These are phyloP conservation scores for Seira musarum DNA, from an alignment of 2,888 invertebrate species.

Conservation along the genomic window DNA sequence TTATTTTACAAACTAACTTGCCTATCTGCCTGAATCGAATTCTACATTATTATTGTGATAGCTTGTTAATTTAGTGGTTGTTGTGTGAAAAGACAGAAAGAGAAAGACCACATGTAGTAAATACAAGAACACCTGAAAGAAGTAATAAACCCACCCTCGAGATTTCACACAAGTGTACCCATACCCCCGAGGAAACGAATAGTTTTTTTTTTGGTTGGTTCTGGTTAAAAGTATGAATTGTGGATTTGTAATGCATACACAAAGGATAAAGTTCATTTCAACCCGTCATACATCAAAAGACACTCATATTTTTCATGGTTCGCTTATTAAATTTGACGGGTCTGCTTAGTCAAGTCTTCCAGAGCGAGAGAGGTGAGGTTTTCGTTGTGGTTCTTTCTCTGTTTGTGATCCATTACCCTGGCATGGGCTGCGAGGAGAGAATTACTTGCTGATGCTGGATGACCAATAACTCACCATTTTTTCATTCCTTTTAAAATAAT, in stretches of 20 bases:
- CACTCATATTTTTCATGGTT: slow-evolving; percentile 53
- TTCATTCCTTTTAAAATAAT: neutral
- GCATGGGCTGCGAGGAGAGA: neutral
- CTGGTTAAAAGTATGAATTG: slow-evolving; percentile 36
- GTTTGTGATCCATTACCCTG: neutral
- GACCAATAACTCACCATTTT: slow-evolving; percentile 7
- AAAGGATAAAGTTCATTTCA: slow-evolving; percentile 57
- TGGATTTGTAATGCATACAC: slow-evolving; percentile 48
- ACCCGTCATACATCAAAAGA: slow-evolving; percentile 58
- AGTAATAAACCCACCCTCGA: slow-evolving; percentile 18
- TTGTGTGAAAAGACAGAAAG: slow-evolving; percentile 37
- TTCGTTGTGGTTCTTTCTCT: no score
- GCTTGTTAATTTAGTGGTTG: slow-evolving; percentile 47
- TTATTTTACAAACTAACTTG: neutral
- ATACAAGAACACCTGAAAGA: slow-evolving; percentile 30
- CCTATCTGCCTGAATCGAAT: slow-evolving; percentile 46
- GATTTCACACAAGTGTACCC: neutral
- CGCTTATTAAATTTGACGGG: slow-evolving; percentile 64
- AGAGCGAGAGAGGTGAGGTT: no score
- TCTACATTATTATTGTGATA: slow-evolving; percentile 51
- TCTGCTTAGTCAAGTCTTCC: slow-evolving; percentile 32
- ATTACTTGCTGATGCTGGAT: neutral
- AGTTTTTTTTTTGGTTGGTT: slow-evolving; percentile 3
- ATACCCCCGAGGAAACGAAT: neutral
- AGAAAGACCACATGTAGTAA: slow-evolving; percentile 34